A percentile compares a stretch with the other conserved stretches of the same genome.
These are phyloP conservation scores for Setophaga kirtlandii DNA, from an alignment of 2,113 vertebrate species.

Conservation along the genomic window DNA sequence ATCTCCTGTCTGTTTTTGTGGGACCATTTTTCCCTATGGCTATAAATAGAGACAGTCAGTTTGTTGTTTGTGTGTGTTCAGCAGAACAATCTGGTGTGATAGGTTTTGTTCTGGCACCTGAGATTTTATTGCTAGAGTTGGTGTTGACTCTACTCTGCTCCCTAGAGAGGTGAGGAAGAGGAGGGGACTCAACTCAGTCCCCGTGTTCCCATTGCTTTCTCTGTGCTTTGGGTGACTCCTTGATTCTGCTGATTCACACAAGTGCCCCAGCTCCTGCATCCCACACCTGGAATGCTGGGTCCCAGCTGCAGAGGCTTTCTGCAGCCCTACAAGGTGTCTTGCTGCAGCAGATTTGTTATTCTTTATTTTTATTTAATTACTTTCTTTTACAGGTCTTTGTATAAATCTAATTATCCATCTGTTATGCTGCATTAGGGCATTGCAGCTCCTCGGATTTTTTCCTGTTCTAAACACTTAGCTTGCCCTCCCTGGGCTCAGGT, in stretches of 20 bases:
- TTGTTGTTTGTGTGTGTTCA: neutral
- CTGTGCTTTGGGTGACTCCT: neutral
- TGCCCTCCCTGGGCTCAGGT: neutral
- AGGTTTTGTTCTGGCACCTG: neutral
- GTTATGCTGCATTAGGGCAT: constrained; percentile 52
- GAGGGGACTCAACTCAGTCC: neutral
- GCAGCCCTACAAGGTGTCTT: constrained; percentile 11
- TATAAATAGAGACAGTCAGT: neutral
- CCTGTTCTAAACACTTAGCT: neutral
- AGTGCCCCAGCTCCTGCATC: neutral
- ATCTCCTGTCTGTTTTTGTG: neutral
- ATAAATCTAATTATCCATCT: constrained; percentile 75
- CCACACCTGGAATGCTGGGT: neutral
- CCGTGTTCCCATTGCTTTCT: neutral
- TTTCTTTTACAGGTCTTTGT: constrained; percentile 67
- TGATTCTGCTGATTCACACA: neutral
- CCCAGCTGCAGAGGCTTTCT: neutral
- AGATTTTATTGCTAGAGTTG: neutral
- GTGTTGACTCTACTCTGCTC: neutral
- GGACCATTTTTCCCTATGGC: accelerated
- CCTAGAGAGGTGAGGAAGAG: neutral
- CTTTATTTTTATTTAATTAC: constrained; percentile 73
- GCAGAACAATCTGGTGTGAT: neutral
- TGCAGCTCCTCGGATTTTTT: neutral
- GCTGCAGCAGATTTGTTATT: constrained; percentile 49